phyloP scores from a whole-genome alignment of 1,140 invertebrate species.

The Drosophila auraria region DNA sequence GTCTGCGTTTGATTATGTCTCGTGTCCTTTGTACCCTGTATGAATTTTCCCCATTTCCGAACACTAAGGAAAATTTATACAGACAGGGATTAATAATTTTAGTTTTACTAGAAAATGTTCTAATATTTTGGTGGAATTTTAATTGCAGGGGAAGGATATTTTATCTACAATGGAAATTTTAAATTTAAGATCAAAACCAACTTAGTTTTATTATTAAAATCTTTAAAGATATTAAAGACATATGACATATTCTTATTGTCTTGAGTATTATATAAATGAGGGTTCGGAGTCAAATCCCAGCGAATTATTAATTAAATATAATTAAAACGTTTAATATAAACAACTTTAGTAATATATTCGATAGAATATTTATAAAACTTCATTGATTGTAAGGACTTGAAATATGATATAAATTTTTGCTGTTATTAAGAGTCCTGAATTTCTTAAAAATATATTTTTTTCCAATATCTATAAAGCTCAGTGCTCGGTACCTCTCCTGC shows the following conservation, averaged over 20 bases:
- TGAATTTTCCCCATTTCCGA: conserved; percentile 18
- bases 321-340: neutral
- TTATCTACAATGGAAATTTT: neutral
- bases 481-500: neutral
- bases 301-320: neutral
- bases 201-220: neutral
- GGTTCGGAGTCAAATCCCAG: neutral
- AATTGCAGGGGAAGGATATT: neutral
- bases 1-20: conserved; percentile 78
- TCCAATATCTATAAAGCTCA: neutral
- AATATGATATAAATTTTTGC: too few species aligned
- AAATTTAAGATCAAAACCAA: neutral
- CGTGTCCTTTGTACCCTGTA: conserved; percentile 60
- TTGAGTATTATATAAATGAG: neutral
- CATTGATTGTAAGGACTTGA: neutral
- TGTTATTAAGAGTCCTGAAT: neutral
- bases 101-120: neutral
- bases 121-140: neutral
- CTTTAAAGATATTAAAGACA: neutral
- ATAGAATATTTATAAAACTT: neutral
- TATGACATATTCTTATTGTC: neutral
- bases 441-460: neutral
- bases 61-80: conserved; percentile 3
- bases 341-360: neutral
- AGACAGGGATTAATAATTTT: neutral